Conservation (phyloP, 2,888 invertebrate species). For the Geotrupes spiniger region DNA sequence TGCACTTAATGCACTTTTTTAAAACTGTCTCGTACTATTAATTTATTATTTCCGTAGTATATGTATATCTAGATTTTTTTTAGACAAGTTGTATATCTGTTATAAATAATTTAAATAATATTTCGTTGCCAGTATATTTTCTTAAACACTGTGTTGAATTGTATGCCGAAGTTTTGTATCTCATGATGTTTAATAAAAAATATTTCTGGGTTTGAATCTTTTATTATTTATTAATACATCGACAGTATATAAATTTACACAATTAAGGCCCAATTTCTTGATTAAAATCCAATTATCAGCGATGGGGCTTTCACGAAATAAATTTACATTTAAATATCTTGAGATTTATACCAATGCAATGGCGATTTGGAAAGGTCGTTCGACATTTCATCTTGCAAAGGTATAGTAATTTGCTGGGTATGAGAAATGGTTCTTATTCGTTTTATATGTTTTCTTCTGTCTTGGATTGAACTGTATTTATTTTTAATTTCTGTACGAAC, state of each 20-base stretch:
- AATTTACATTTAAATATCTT: background rate
- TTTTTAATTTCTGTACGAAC: conserved; percentile 53
- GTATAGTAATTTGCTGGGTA: conserved; percentile 31
- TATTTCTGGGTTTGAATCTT: conserved; percentile 13
- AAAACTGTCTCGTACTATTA: background rate
- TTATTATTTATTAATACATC: conserved; percentile 7
- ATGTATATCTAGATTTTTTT: conserved; percentile 3
- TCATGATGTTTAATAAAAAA: conserved; percentile 17
- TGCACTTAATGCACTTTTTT: conserved; percentile 9
- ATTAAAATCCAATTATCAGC: too few species aligned
- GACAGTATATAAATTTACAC: background rate
- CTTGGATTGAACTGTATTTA: conserved; percentile 35
- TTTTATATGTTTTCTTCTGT: conserved; percentile 23
- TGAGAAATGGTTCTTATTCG: conserved; percentile 32
- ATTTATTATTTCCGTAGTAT: conserved; percentile 3
- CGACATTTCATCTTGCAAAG: conserved; percentile 27
- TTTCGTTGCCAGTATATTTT: conserved; percentile 19
- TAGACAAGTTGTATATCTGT: conserved; percentile 15
- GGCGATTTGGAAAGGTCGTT: conserved; percentile 10
- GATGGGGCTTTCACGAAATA: too few species aligned
- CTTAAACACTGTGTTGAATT: conserved; percentile 16
- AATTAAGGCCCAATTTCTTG: background rate
- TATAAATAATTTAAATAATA: conserved; percentile 10
- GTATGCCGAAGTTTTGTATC: conserved; percentile 18
- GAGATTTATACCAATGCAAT: conserved; percentile 10